Conservation (phyloP, 2,113 vertebrate genomes). For the Neodon shergylaensis region DNA sequence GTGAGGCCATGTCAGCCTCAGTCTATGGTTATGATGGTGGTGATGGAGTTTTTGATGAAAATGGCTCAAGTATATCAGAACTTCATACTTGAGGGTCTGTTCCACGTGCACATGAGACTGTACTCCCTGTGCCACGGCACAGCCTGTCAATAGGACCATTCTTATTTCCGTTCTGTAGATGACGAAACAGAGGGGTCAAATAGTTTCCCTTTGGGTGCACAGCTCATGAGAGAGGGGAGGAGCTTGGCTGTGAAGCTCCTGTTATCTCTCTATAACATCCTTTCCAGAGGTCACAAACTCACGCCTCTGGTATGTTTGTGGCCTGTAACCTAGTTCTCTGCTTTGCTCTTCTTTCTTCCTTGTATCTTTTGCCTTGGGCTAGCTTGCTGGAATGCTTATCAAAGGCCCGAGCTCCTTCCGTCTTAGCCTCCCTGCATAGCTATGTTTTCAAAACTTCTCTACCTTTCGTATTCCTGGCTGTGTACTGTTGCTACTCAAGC, state of each 20-base stretch:
- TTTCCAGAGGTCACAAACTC: not conserved
- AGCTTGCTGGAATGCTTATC: not conserved
- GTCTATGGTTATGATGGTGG: fast-evolving
- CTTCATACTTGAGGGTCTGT: not conserved
- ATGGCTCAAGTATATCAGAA: not conserved
- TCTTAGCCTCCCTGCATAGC: not conserved
- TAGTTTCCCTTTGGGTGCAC: not conserved
- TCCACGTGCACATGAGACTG: not conserved
- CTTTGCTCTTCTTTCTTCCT: not conserved
- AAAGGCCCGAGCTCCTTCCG: not conserved
- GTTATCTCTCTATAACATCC: not conserved
- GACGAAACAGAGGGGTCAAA: not conserved
- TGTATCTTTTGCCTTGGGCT: not conserved
- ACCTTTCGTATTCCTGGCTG: not conserved
- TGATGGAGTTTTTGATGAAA: not conserved
- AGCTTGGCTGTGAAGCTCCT: not conserved
- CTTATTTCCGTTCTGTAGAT: not conserved
- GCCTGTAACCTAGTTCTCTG: not conserved
- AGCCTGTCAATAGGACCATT: not conserved
- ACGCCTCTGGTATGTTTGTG: not conserved
- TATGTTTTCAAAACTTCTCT: not conserved
- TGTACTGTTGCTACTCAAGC: not conserved
- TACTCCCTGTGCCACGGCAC: not conserved
- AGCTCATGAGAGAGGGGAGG: not conserved
- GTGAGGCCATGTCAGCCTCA: not conserved